Conservation (phyloP, 2,888 invertebrate genomes). For the Lithophane leautieri region DNA sequence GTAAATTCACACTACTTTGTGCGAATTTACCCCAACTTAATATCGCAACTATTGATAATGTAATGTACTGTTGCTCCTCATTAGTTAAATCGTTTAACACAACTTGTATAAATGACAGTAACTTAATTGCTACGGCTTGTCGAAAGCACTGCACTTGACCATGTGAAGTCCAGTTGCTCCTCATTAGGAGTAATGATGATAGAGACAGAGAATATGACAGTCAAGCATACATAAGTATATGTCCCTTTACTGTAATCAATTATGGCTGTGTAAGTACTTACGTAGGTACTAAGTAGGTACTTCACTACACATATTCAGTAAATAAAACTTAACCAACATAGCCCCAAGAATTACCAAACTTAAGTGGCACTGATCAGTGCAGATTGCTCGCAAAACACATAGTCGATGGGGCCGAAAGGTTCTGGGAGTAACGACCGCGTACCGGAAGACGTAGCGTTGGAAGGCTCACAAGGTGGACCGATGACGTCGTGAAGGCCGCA, state of each 20-base stretch:
- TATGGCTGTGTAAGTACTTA: not conserved
- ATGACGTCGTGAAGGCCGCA: no score
- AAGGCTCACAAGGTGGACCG: no score
- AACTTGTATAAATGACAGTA: conserved; percentile 23
- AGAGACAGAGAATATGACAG: not conserved
- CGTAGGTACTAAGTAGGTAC: not conserved
- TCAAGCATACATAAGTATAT: no score
- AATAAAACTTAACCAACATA: not conserved
- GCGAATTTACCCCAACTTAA: not conserved
- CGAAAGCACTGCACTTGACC: not conserved
- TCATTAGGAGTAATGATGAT: not conserved
- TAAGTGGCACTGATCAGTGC: no score
- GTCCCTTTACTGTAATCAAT: not conserved
- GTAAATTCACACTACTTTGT: not conserved
- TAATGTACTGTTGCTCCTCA: not conserved
- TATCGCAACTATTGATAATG: not conserved
- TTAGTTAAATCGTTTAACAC: not conserved
- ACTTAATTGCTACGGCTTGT: conserved; percentile 12
- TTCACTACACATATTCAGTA: not conserved
- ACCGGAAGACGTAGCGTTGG: no score
- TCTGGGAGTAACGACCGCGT: no score
- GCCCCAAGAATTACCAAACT: no score
- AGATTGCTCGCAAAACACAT: no score
- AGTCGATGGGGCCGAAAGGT: no score
- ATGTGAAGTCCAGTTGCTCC: not conserved